A percentile compares a stretch with the other conserved stretches of the same genome.
Evolutionary conservation across 2,888 invertebrate species (phyloP).

Genomic region (Biston stratarius): DNA sequence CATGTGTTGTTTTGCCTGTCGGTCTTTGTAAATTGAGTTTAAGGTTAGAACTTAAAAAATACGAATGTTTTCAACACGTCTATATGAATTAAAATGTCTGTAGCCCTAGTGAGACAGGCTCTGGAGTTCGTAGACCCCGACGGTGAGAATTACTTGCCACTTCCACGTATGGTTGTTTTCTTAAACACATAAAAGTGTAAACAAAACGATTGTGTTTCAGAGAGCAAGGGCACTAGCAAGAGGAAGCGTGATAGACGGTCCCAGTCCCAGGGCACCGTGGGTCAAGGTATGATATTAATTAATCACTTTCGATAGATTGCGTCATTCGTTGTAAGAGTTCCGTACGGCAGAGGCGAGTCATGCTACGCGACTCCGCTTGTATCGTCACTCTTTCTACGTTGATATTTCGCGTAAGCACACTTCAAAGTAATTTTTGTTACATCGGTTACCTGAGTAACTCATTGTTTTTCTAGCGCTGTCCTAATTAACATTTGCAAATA

Average conservation of each 20-base stretch:
- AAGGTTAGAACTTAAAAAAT: conserved; percentile 53
- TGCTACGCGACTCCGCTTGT: background rate
- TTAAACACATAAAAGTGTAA: background rate
- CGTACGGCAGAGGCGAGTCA: too few relatives aligned
- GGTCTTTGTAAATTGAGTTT: conserved; percentile 26
- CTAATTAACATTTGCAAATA: too few relatives aligned
- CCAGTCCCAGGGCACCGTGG: conserved; percentile 47
- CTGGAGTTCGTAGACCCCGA: conserved; percentile 83
- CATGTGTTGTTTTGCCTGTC: background rate
- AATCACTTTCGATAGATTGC: conserved; percentile 33
- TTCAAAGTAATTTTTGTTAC: background rate
- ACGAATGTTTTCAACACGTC: conserved; percentile 61
- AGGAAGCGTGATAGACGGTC: conserved; percentile 57
- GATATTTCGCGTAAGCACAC: background rate
- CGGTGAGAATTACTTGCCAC: conserved; percentile 55
- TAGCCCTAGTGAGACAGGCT: conserved; percentile 84
- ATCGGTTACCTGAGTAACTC: background rate
- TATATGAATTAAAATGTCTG: conserved; percentile 80
- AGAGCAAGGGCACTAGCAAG: conserved; percentile 66
- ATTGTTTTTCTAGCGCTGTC: background rate
- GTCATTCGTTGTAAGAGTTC: conserved; percentile 33
- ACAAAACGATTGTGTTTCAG: conserved; percentile 55
- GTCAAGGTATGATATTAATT: conserved; percentile 67
- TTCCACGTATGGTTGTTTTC: background rate
- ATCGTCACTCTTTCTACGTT: background rate